These are phyloP conservation scores for Drosophila ficusphila DNA, from an alignment of 1,140 invertebrate genomes.

Conservation along the genomic window DNA sequence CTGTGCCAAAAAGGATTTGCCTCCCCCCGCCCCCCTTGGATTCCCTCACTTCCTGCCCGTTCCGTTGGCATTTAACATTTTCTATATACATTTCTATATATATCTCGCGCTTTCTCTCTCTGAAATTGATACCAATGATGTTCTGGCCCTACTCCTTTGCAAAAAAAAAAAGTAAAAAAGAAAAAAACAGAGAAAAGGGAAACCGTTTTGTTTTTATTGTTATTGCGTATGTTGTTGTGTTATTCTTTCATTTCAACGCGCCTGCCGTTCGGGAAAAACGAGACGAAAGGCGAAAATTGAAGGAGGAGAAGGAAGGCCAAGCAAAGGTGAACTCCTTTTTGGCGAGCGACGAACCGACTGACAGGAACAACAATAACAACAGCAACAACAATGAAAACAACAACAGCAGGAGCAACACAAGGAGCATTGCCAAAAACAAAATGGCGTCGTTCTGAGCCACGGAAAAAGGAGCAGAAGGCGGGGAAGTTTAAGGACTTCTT, in stretches of 20 bases:
- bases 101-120: not conserved
- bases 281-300: not conserved
- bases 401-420: conserved; percentile 13
- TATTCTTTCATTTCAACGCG: conserved; percentile 77
- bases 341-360: conserved; percentile 45
- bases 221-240: conserved; percentile 59
- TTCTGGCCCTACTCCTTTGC: conserved; percentile 10
- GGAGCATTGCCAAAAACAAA: conserved; percentile 24
- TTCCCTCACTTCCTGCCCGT: not conserved
- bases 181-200: not conserved
- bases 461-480: conserved; percentile 5
- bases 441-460: conserved; percentile 21
- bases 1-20: conserved; percentile 73
- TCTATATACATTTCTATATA: not conserved
- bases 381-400: conserved; percentile 11
- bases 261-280: conserved; percentile 16
- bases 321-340: conserved; percentile 49
- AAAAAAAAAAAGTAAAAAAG: not conserved
- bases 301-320: not conserved
- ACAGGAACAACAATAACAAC: conserved; percentile 44
- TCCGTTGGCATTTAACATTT: conserved; percentile 29
- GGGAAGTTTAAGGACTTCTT: not conserved
- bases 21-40: not conserved
- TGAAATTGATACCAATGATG: conserved; percentile 48
- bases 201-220: conserved; percentile 45